Evolutionary conservation across 2,113 vertebrate species (phyloP).

Genomic region (Gnathonemus longibarbis): DNA sequence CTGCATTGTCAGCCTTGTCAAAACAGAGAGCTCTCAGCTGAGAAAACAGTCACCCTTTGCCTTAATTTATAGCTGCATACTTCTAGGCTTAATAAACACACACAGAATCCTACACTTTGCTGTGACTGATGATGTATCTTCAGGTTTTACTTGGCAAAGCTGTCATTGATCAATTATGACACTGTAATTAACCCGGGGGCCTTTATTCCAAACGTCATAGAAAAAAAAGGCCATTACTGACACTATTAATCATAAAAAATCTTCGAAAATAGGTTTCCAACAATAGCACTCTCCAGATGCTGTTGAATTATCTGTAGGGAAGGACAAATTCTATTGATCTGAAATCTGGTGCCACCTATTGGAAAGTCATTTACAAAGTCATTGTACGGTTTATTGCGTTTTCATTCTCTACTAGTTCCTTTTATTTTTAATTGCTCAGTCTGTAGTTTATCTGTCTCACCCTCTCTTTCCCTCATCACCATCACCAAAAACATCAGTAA

Average conservation of each 20-base stretch:
- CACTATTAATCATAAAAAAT: neutral
- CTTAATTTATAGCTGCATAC: neutral
- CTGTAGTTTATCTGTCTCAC: neutral
- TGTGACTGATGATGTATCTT: neutral
- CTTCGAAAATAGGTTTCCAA: neutral
- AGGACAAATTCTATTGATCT: neutral
- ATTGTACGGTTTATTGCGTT: neutral
- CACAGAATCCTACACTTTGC: neutral
- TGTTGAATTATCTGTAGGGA: neutral
- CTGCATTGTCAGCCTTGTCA: neutral
- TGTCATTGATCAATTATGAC: neutral
- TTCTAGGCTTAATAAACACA: neutral
- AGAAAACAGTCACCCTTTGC: neutral
- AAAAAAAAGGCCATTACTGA: neutral
- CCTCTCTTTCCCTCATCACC: neutral
- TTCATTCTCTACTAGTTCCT: neutral
- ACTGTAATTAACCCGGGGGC: neutral
- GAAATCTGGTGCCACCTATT: neutral
- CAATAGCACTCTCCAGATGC: neutral
- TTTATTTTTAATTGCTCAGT: neutral
- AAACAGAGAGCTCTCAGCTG: neutral
- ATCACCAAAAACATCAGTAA: neutral
- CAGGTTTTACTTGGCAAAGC: neutral
- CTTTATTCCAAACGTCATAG: neutral
- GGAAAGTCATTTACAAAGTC: slow-evolving; percentile 6